phyloP scores from a whole-genome alignment of 1,140 invertebrate species.

The Batillaria attramentaria region DNA sequence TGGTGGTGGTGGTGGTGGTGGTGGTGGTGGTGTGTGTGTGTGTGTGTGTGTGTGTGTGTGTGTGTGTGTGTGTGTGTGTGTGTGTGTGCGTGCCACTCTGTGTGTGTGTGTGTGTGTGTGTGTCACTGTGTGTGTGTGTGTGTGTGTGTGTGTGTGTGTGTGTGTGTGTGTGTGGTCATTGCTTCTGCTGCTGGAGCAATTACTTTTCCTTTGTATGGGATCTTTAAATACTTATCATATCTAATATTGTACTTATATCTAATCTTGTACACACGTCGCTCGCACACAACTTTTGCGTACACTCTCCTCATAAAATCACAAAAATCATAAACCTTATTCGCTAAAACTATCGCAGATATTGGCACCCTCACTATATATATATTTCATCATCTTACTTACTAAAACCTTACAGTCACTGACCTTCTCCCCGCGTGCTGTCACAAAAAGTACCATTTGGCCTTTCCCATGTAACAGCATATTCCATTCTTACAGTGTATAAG shows the following conservation, averaged over 20 bases:
- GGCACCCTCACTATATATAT: too few relatives aligned
- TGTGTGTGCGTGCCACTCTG: neutral
- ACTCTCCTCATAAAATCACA: too few relatives aligned
- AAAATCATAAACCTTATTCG: too few relatives aligned
- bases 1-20: neutral
- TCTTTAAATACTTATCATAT: neutral
- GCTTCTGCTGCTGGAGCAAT: neutral
- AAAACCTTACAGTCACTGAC: too few relatives aligned
- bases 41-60: conserved; percentile 2
- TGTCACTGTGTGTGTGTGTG: neutral
- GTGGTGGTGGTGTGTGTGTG: neutral
- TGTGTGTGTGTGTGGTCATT: neutral
- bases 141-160: neutral
- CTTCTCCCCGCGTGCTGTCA: too few relatives aligned
- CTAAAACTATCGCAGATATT: too few relatives aligned
- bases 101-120: conserved; percentile 2
- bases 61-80: conserved; percentile 2
- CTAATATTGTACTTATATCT: neutral
- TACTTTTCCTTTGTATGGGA: neutral
- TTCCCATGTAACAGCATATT: too few relatives aligned
- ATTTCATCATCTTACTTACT: too few relatives aligned
- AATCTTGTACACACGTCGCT: neutral
- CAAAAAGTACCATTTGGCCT: too few relatives aligned
- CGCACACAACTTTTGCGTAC: neutral
- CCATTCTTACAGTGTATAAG: too few relatives aligned